Evolutionary conservation across 2,888 invertebrate species (phyloP), one percentile per base, ranked within the genome.

Genomic region (Pollenia griseotomentosa): DNA sequence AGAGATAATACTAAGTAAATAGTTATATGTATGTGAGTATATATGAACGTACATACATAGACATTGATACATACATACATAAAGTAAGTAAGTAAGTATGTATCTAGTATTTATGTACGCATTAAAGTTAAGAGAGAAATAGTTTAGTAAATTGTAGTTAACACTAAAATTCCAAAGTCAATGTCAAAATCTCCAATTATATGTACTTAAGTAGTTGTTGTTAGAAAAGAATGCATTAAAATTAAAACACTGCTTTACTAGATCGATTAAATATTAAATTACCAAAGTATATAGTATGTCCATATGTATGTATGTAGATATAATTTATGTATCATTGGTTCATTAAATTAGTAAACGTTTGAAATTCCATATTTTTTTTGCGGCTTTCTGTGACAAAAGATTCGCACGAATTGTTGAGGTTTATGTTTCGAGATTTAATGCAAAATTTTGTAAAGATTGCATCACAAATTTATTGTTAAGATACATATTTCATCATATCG

Each of bases 361-460:
- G 55, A 71, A 71, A 71, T 71, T 55, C 19, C 42, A 71, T 55
- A 19, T 33, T 55, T 33, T 19, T 71, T 59, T 57, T 74, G 59
- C 48, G 59, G 61, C 59, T 48, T 73, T 57, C 19, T 33, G 10
- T 59, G n/a, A 46, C 14, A 57, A 59, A 73, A 70, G 68, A 53
- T 70, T 70, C 53, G 68, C 68, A 55, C 59, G 57, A 59, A 33
- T 74, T 48, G 48, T 61, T 48, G 33, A 48, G 33, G 46, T 68
- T 68, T 48, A 68, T 48, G 51, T 46, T 68, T 68, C 48, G 4
- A 68, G 23, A 3, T 23, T 68, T n/a, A n/a, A 68, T 68, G 66
- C 33, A 68, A 63, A 33, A 33, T 68, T 8, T 33, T 42, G n/a
- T 33, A n/a, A n/a, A 9, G 48, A 48, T 68, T 68, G 23, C 66